phyloP scores from a whole-genome alignment of 2,113 vertebrate species.

The Pelvicachromis taeniatus region DNA sequence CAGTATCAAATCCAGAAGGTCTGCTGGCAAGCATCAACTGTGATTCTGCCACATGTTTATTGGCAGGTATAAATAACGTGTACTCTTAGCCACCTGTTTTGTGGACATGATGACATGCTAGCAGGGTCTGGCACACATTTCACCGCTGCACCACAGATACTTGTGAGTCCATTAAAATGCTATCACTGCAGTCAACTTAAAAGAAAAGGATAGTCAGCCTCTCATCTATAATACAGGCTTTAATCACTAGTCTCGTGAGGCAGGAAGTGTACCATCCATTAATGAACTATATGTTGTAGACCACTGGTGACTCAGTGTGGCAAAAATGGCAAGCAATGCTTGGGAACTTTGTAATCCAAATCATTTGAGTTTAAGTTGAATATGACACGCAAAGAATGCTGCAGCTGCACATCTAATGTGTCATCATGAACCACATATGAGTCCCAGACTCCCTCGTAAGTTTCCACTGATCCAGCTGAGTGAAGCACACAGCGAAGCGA shows the following conservation, averaged over 20 bases:
- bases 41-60: neutral
- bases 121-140: neutral
- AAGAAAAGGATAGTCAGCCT: neutral
- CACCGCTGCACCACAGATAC: neutral
- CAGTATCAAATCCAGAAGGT: neutral
- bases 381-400: neutral
- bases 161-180: neutral
- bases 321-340: neutral
- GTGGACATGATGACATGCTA: neutral
- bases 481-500: neutral
- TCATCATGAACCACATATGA: conserved; percentile 29
- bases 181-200: neutral
- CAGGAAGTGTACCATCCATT: neutral
- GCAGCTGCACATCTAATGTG: conserved; percentile 18
- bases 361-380: neutral
- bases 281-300: neutral
- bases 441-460: conserved; percentile 4
- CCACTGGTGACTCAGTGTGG: neutral
- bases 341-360: neutral
- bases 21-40: neutral
- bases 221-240: neutral
- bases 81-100: neutral
- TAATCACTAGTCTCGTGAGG: neutral
- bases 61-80: neutral
- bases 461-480: conserved; percentile 41